Conservation (phyloP, 1,140 invertebrate genomes). For the Nasonia longicornis region DNA sequence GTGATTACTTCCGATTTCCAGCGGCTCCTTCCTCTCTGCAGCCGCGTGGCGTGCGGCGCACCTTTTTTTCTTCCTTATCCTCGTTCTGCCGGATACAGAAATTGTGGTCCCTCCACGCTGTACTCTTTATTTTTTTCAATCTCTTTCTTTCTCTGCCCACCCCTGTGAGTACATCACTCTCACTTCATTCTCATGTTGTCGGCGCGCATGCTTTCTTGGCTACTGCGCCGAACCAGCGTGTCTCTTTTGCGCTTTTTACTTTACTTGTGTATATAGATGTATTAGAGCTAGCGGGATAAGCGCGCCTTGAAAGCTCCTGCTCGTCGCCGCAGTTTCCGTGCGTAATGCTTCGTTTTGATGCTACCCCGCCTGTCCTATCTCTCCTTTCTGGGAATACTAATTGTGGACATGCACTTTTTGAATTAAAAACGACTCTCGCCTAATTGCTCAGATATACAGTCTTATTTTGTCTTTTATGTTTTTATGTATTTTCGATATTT, state of each 20-base stretch:
- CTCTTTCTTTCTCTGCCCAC: slow-evolving; percentile 30
- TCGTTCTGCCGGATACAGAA: slow-evolving; percentile 41
- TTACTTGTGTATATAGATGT: slow-evolving; percentile 7
- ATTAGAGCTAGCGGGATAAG: not conserved
- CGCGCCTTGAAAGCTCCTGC: slow-evolving; percentile 15
- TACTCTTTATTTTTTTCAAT: slow-evolving; percentile 40
- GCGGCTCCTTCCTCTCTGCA: not conserved
- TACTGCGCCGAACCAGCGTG: slow-evolving; percentile 25
- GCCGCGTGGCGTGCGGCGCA: not conserved
- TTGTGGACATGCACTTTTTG: slow-evolving; percentile 14
- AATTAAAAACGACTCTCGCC: slow-evolving; percentile 15
- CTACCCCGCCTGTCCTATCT: not conserved
- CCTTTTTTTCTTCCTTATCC: not conserved
- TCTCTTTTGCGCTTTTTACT: slow-evolving; percentile 44
- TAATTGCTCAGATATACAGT: not conserved
- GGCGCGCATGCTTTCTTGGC: slow-evolving; percentile 41
- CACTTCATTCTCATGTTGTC: not conserved
- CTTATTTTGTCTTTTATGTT: not conserved
- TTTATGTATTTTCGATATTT: not conserved
- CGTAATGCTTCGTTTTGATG: slow-evolving; percentile 31
- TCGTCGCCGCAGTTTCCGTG: slow-evolving; percentile 6
- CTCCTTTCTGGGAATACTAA: not conserved
- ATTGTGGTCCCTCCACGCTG: slow-evolving; percentile 34
- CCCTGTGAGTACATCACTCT: not conserved
- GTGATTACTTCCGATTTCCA: slow-evolving; percentile 53